Percentiles rank a stretch among this genome's conserved stretches.
These are phyloP conservation scores for Emmelina monodactyla DNA, from an alignment of 2,888 invertebrate genomes.

Conservation along the genomic window DNA sequence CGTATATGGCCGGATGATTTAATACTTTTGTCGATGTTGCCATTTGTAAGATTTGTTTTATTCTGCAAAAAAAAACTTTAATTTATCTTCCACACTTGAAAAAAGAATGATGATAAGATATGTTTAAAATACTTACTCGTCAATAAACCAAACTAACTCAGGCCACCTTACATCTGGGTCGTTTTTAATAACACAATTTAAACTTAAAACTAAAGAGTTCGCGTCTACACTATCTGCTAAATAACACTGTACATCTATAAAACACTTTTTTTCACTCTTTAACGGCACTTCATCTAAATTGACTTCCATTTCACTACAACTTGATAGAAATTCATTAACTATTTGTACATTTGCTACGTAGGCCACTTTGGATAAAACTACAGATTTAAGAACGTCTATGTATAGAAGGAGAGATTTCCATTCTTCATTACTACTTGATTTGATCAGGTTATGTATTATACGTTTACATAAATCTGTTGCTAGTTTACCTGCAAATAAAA, in stretches of 20 bases:
- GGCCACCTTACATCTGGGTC: constrained; percentile 73
- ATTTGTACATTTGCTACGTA: constrained; percentile 58
- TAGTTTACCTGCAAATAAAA: constrained; percentile 43
- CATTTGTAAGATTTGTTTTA: constrained; percentile 45
- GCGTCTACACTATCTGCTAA: constrained; percentile 57
- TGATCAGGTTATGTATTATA: constrained; percentile 39
- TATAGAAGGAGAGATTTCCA: constrained; percentile 42
- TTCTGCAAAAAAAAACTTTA: constrained; percentile 29
- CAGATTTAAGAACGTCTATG: constrained; percentile 40
- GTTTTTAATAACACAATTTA: constrained; percentile 67
- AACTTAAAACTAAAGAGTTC: constrained; percentile 66
- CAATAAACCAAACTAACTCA: constrained; percentile 74
- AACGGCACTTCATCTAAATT: constrained; percentile 45
- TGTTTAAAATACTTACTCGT: constrained; percentile 59
- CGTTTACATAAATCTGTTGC: constrained; percentile 38
- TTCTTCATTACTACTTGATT: constrained; percentile 38
- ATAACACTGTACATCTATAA: constrained; percentile 69
- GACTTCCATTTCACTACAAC: constrained; percentile 47
- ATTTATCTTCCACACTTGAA: background rate
- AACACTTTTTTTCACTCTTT: constrained; percentile 30
- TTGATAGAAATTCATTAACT: constrained; percentile 37
- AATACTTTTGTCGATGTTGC: constrained; percentile 35
- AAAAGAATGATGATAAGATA: background rate
- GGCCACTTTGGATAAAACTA: constrained; percentile 44
- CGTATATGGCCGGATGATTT: constrained; percentile 39